These are phyloP conservation scores for Tangachromis dhanisi DNA, from an alignment of 2,113 vertebrate species.

Conservation along the genomic window DNA sequence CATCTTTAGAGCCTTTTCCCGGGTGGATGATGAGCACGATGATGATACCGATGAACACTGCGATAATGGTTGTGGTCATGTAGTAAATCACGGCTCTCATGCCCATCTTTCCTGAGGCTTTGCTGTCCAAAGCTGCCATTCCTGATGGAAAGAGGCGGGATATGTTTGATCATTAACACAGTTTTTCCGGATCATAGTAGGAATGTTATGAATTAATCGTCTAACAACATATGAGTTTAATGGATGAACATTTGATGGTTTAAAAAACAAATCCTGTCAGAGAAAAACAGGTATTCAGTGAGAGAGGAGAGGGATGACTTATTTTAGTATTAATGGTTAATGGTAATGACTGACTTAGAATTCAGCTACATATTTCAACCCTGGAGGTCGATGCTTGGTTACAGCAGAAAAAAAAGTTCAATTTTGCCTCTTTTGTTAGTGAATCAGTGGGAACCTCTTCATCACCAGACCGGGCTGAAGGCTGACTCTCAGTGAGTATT, in stretches of 20 bases:
- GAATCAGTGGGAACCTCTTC: neutral
- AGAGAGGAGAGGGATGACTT: neutral
- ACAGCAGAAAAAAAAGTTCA: neutral
- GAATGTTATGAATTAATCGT: neutral
- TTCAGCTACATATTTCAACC: neutral
- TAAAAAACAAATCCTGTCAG: neutral
- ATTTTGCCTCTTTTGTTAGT: neutral
- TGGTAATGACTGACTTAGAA: neutral
- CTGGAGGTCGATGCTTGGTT: neutral
- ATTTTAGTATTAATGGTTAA: neutral
- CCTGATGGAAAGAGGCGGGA: slow-evolving; percentile 60
- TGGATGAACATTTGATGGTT: neutral
- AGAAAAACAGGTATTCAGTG: neutral
- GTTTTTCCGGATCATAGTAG: neutral
- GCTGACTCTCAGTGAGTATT: neutral
- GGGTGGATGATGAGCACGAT: slow-evolving; percentile 97
- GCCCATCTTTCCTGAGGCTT: slow-evolving; percentile 96
- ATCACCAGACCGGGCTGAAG: neutral
- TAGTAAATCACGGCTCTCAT: slow-evolving; percentile 94
- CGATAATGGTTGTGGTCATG: slow-evolving; percentile 95
- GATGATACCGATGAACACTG: slow-evolving; percentile 91
- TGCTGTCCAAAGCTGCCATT: slow-evolving; percentile 94
- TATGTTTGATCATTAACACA: neutral
- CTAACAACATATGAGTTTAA: neutral
- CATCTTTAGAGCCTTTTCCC: slow-evolving; percentile 91